Base-by-base conservation (phyloP, 2,888 invertebrate genomes). In the Athalia circularis region DNA sequence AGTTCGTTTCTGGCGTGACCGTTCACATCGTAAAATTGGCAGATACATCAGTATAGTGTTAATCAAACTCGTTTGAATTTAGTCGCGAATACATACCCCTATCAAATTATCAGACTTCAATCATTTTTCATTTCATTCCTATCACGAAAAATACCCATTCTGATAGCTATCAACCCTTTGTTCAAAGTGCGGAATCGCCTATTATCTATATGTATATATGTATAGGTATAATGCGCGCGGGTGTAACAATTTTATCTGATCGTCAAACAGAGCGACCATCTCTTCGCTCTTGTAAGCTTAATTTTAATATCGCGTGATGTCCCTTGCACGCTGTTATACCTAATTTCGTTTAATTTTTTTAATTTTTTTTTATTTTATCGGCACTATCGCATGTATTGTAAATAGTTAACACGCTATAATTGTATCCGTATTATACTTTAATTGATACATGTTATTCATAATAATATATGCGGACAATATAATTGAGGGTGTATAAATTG, bases 161-260 rank as follows among this genome's bases (percentile, higher is more conserved):
- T 62, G 29, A 13, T 62, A 52, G 70, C 70, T 43, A 43, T 43
- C 6, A 72, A 47, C 45, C 72, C 72, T n/a, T 72, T 72, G 59
- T 72, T 72, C 72, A 72, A 72, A 72, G 57, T 29, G 29, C 29
- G 29, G 29, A 29, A 29, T 29, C 29, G 29, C 29, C 29, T 29
- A 29, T 29, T 1, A 29, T 29, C 29, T 29, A 29, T 29, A 29
- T n/a, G n/a, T n/a, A n/a, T n/a, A n/a, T n/a, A n/a, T n/a, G n/a
- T 29, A 29, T 29, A 29, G 29, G 29, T 29, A 29, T 29, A 29
- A 29, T 29, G 29, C 29, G 29, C 29, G 29, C 29, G 29, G 29
- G 29, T 29, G 72, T 59, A 45, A 72, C 52, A 59, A 52, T 59
- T 72, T 72, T 72, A 59, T 72, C 72, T 72, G 57, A n/a, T 59